phyloP scores from a whole-genome alignment of 1,140 invertebrate genomes.

The Dendrolimus punctatus region DNA sequence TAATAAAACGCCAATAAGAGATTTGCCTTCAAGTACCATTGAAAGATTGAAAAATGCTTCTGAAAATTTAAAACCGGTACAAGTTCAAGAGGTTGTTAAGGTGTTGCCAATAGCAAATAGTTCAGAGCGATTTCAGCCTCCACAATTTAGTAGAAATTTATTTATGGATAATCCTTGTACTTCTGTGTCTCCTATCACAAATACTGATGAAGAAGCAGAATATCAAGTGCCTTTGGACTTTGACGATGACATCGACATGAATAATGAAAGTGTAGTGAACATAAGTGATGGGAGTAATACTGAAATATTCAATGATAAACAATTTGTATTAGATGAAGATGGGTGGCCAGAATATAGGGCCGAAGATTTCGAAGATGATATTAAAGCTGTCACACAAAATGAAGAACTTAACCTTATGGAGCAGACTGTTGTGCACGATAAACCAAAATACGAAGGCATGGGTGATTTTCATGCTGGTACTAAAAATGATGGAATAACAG shows the following conservation, averaged over 20 bases:
- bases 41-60: slow-evolving; percentile 51
- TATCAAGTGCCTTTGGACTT: slow-evolving; percentile 36
- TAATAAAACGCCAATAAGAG: slow-evolving; percentile 22
- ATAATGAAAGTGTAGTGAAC: slow-evolving; percentile 27
- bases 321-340: slow-evolving; percentile 46
- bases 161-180: slow-evolving; percentile 26
- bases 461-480: slow-evolving; percentile 80
- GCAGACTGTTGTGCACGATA: slow-evolving; percentile 14
- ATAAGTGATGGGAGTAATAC: slow-evolving; percentile 28
- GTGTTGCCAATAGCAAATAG: slow-evolving; percentile 35
- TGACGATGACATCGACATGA: slow-evolving; percentile 34
- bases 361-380: slow-evolving; percentile 54
- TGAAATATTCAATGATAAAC: slow-evolving; percentile 22
- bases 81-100: slow-evolving; percentile 23
- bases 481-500: slow-evolving; percentile 83
- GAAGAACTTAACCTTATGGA: slow-evolving; percentile 38
- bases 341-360: slow-evolving; percentile 58
- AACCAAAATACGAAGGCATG: slow-evolving; percentile 51
- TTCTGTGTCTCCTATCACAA: slow-evolving; percentile 11
- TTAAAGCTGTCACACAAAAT: slow-evolving; percentile 12
- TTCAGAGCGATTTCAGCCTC: slow-evolving; percentile 54
- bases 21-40: slow-evolving; percentile 45
- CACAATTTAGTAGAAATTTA: slow-evolving; percentile 32
- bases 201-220: slow-evolving; percentile 30
- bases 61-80: slow-evolving; percentile 50